phyloP scores from a whole-genome alignment of 2,113 vertebrate species.

The Melozone crissalis region DNA sequence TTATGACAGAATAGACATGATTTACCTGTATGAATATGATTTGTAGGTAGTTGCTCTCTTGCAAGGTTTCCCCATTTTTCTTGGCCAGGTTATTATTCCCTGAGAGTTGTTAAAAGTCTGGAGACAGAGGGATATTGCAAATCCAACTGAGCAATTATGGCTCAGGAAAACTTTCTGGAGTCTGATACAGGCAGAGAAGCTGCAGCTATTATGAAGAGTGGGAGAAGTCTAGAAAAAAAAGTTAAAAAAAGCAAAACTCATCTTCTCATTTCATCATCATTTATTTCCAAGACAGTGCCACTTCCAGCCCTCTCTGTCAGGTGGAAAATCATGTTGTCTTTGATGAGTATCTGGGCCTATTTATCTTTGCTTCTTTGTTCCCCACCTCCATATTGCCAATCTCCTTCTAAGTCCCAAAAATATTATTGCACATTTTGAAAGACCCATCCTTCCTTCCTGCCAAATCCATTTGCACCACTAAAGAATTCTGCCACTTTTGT shows the following conservation, averaged over 20 bases:
- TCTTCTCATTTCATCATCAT: not conserved
- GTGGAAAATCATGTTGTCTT: not conserved
- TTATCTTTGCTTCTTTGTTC: not conserved
- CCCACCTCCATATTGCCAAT: rapidly evolving
- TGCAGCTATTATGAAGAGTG: not conserved
- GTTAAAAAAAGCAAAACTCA: not conserved
- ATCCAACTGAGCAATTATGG: not conserved
- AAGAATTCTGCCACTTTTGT: not conserved
- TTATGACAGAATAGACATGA: not conserved
- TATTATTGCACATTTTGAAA: not conserved
- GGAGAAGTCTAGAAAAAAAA: not conserved
- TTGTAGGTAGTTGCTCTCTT: not conserved
- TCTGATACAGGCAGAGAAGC: not conserved
- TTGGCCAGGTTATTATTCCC: not conserved
- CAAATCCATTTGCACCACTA: not conserved
- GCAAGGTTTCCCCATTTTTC: not conserved
- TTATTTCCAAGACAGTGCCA: not conserved
- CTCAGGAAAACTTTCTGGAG: not conserved
- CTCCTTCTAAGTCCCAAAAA: not conserved
- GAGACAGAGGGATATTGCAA: not conserved
- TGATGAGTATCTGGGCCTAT: not conserved
- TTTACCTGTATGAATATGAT: not conserved
- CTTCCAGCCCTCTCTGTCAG: not conserved
- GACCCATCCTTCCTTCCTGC: not conserved
- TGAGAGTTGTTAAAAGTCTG: not conserved